Percentiles rank a stretch among this genome's conserved stretches.
These are phyloP conservation scores for Lepisosteus oculatus DNA, from an alignment of 2,113 vertebrate species.

Conservation along the genomic window DNA sequence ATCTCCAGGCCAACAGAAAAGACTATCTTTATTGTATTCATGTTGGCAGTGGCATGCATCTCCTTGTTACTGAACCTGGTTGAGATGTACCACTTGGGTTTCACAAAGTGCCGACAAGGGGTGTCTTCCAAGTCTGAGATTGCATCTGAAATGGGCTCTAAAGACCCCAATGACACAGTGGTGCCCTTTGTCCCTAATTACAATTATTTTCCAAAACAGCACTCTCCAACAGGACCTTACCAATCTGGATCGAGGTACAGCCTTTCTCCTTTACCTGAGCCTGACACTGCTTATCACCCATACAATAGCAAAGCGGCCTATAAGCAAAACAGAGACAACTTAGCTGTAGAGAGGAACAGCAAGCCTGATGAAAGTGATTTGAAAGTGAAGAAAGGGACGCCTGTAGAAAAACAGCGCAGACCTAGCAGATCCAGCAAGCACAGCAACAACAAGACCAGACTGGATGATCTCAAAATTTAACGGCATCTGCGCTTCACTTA, in stretches of 20 bases:
- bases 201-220: slow-evolving; percentile 54
- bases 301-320: slow-evolving; percentile 62
- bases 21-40: slow-evolving; percentile 84
- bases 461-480: slow-evolving; percentile 68
- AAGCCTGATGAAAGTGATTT: slow-evolving; percentile 45
- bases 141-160: slow-evolving; percentile 16
- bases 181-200: slow-evolving; percentile 63
- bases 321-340: slow-evolving; percentile 74
- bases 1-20: slow-evolving; percentile 85
- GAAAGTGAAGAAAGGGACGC: slow-evolving; percentile 41
- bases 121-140: slow-evolving; percentile 46
- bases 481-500: background rate
- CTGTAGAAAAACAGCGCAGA: slow-evolving; percentile 47
- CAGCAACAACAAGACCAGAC: slow-evolving; percentile 60
- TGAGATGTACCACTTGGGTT: slow-evolving; percentile 80
- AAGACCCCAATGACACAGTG: slow-evolving; percentile 39
- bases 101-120: slow-evolving; percentile 69
- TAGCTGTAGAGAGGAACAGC: slow-evolving; percentile 63
- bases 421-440: slow-evolving; percentile 67
- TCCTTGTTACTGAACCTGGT: slow-evolving; percentile 82
- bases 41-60: slow-evolving; percentile 76
- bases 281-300: slow-evolving; percentile 49
- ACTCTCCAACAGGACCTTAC: slow-evolving; percentile 43
- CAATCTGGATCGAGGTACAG: slow-evolving; percentile 54
- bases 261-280: slow-evolving; percentile 51